Base-by-base conservation (phyloP, 2,113 vertebrate genomes). In the Naja naja region DNA sequence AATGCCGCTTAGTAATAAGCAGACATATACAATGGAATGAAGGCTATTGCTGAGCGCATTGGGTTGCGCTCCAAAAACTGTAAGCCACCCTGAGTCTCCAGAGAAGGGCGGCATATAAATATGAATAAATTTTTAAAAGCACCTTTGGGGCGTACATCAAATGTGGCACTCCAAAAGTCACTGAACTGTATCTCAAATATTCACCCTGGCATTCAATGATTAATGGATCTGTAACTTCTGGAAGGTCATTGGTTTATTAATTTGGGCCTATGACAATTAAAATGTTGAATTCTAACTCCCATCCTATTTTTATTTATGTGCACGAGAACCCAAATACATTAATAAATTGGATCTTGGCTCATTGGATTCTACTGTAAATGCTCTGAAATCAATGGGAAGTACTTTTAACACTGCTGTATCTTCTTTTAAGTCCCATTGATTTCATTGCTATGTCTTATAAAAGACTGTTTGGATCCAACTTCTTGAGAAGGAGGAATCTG, bases 401-500 rank as follows among this genome's bases (percentile, higher is more conserved):
- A 81, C 34, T 22, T 39, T 39, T 81, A 81, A 43, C 18, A 81
- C 34, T 81, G 14, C 30, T 69, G 11, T 34, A 81, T 81, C 18
- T 81, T 81, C 34, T 81, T 81, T 43, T 81, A 43, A 39, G 18
- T 81, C 34, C 34, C 18, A 39, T 22, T 43, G 18, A 81, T 81
- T 81, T 81, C 34, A 39, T 81, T 18, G 18, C 74, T 81, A 6
- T 81, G 34, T 43, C 69, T 81, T 81, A 39, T 22, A 81, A 81
- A 81, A 39, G 34, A 81, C 34, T 81, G 34, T 43, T 39, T 81
- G 74, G 74, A 81, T 81, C 69, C 34, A 81, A 81, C 18, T 16
- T 7, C n/a, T 34, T 87, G n/a, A 64, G 56, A 95, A 95, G 49
- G 92, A 11, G 85, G 0, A 93, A n/a, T 85, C 39, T 54, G 11